Percentiles rank a stretch among this genome's conserved stretches.
phyloP scores from a whole-genome alignment of 2,797 vertebrate genomes.

The Rhincodon typus region DNA sequence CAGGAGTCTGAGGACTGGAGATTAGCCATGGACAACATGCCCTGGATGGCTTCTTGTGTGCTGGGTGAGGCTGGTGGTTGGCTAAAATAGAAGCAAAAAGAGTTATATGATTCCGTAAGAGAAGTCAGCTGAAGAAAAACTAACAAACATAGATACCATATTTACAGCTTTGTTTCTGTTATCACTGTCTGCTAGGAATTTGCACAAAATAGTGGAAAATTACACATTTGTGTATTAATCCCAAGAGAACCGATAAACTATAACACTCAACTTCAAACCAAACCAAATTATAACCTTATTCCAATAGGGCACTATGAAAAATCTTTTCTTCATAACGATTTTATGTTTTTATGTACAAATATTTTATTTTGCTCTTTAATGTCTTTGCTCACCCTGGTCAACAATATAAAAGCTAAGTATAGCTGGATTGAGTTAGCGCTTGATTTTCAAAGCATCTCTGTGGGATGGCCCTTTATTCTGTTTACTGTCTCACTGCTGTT shows the following conservation, averaged over 20 bases:
- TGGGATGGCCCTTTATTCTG: background rate
- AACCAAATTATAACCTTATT: background rate
- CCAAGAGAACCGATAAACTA: background rate
- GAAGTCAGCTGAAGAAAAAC: background rate
- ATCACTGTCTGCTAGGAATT: background rate
- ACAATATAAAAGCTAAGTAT: background rate
- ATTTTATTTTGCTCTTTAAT: background rate
- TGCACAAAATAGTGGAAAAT: background rate
- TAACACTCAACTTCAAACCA: background rate
- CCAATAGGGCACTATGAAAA: background rate
- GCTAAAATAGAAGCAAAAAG: conserved; percentile 56
- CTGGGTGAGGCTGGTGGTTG: conserved; percentile 97
- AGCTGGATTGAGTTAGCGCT: background rate
- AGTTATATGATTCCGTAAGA: background rate
- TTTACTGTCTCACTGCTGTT: background rate
- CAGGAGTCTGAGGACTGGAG: conserved; percentile 89
- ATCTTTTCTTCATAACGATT: background rate
- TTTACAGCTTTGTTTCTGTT: background rate
- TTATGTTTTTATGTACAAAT: background rate
- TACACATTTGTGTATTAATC: background rate
- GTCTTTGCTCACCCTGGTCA: background rate
- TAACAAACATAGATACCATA: background rate
- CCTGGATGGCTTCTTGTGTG: conserved; percentile 99
- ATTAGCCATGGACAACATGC: conserved; percentile 99
- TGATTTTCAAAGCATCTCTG: background rate